Conservation (phyloP, 1,140 invertebrate species). For the Caenorhabditis briggsae region DNA sequence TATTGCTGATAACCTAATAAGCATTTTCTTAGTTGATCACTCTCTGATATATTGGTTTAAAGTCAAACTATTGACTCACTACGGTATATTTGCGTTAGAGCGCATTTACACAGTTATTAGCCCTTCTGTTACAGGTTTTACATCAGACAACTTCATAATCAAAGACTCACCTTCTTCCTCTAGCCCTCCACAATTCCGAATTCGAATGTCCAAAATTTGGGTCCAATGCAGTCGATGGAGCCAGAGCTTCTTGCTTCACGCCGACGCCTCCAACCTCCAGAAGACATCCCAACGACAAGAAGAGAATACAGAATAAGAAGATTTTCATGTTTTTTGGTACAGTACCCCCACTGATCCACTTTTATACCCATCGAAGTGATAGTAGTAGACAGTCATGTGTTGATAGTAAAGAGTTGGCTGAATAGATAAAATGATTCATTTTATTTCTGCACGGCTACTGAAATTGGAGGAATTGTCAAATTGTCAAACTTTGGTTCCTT, state of each 20-base stretch:
- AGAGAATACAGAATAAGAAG: neutral
- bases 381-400: conserved; percentile 10
- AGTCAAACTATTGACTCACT: too few species aligned
- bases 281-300: neutral
- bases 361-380: neutral
- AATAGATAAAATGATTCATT: neutral
- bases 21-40: too few species aligned
- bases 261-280: neutral
- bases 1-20: too few species aligned
- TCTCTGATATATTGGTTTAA: too few species aligned
- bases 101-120: too few species aligned
- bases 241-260: neutral
- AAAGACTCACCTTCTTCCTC: neutral
- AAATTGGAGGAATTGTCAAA: conserved; percentile 4
- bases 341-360: neutral
- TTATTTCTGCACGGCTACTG: neutral
- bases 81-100: too few species aligned
- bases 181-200: neutral
- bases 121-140: too few species aligned
- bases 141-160: too few species aligned
- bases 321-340: neutral
- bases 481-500: neutral
- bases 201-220: neutral
- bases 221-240: neutral
- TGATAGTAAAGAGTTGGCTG: neutral